Percentiles rank a stretch among this genome's conserved stretches.
Evolutionary conservation across 1,140 invertebrate genomes (phyloP).

Genomic region (Apis florea): DNA sequence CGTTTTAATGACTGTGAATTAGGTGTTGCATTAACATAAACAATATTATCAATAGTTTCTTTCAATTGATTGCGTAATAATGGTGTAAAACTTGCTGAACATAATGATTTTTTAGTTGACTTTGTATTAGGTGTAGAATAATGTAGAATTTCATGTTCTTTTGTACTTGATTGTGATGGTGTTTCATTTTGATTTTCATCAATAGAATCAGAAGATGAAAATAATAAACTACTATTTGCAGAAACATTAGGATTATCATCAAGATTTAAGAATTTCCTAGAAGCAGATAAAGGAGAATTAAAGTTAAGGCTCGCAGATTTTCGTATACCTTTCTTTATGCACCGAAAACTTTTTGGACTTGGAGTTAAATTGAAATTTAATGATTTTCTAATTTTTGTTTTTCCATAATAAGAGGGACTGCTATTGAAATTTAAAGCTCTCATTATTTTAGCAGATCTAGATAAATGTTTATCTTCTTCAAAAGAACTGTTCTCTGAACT

Average conservation of each 20-base stretch:
- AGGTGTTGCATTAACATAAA: constrained; percentile 58
- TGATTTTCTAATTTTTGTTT: constrained; percentile 70
- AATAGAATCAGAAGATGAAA: constrained; percentile 69
- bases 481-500: constrained; percentile 40
- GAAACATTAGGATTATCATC: constrained; percentile 62
- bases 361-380: constrained; percentile 71
- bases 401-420: constrained; percentile 54
- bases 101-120: constrained; percentile 33
- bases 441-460: constrained; percentile 75
- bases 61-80: constrained; percentile 57
- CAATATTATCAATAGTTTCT: constrained; percentile 64
- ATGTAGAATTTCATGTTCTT: constrained; percentile 60
- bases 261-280: constrained; percentile 64
- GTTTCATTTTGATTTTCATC: constrained; percentile 77
- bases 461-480: constrained; percentile 55
- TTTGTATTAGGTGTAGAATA: constrained; percentile 62
- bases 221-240: constrained; percentile 42
- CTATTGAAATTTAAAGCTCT: constrained; percentile 68
- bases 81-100: constrained; percentile 53
- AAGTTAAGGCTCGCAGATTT: constrained; percentile 51
- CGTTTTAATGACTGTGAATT: constrained; percentile 54
- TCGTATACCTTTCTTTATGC: constrained; percentile 28
- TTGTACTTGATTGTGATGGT: constrained; percentile 66
- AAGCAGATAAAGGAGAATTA: constrained; percentile 51
- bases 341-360: constrained; percentile 62